Conservation (phyloP, 92 coral and sea anemone species). For the Plumapathes pennacea region DNA sequence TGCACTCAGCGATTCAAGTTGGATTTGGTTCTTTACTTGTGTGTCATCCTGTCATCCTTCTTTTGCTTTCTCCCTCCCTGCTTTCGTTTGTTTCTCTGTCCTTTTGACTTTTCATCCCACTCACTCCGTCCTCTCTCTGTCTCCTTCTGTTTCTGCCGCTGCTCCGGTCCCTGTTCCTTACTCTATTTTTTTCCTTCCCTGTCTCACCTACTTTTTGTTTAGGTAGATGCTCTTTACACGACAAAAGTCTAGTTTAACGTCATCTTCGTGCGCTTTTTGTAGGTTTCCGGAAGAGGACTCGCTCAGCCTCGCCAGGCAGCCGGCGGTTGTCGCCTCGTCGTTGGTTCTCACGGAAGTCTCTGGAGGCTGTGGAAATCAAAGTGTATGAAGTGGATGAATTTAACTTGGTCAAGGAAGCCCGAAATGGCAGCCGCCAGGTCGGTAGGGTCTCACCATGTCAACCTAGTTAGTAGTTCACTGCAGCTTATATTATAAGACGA, state of each 20-base stretch:
- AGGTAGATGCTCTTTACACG: too few species aligned
- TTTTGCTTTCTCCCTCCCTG: too few species aligned
- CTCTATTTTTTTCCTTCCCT: not conserved
- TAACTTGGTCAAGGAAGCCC: conserved; percentile 54
- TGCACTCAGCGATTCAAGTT: too few species aligned
- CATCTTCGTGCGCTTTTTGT: not conserved
- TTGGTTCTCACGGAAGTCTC: conserved; percentile 86
- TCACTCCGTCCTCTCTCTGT: too few species aligned
- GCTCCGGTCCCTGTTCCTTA: not conserved
- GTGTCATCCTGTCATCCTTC: too few species aligned
- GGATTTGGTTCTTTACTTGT: too few species aligned
- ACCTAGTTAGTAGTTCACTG: too few species aligned
- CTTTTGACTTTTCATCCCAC: too few species aligned
- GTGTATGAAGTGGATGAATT: conserved; percentile 87
- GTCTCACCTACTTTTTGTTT: not conserved
- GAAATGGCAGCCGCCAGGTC: conserved; percentile 45
- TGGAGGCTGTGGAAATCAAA: conserved; percentile 76
- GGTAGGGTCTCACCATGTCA: too few species aligned
- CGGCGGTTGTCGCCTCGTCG: conserved; percentile 71
- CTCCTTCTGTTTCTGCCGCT: too few species aligned
- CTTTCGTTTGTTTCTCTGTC: too few species aligned
- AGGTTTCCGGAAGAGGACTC: conserved; percentile 66
- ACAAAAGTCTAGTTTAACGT: not conserved
- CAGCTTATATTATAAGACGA: too few species aligned
- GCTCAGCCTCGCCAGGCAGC: conserved; percentile 66